phyloP scores from a whole-genome alignment of 2,797 vertebrate genomes.

The Phyllotis vaccarum region DNA sequence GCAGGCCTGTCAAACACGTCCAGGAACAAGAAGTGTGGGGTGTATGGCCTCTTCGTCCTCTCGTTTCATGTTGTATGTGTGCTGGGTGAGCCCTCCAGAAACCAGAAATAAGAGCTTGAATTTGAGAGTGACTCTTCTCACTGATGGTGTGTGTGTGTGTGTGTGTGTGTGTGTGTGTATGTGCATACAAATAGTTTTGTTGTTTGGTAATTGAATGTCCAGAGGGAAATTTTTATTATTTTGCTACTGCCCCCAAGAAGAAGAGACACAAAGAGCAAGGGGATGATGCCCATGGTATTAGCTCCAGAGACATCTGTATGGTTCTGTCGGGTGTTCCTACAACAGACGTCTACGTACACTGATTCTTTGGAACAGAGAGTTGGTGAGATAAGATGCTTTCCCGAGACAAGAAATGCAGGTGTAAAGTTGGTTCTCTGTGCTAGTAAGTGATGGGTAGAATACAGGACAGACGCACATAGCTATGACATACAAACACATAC shows the following conservation, averaged over 20 bases:
- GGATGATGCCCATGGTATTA: not conserved
- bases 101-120: not conserved
- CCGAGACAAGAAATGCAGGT: not conserved
- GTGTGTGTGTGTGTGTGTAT: not conserved
- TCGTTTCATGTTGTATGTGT: not conserved
- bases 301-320: not conserved
- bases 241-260: not conserved
- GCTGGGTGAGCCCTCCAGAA: not conserved
- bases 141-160: not conserved
- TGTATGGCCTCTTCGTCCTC: constrained; percentile 4
- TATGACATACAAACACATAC: not conserved
- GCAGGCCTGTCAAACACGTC: constrained; percentile 53
- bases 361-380: not conserved
- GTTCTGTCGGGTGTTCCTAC: not conserved
- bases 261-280: not conserved
- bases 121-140: not conserved
- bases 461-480: not conserved
- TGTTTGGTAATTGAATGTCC: not conserved
- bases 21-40: not conserved
- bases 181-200: not conserved
- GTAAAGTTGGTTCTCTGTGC: not conserved
- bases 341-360: not conserved
- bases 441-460: not conserved
- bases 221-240: constrained; percentile 4
- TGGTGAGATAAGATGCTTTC: not conserved